phyloP scores from a whole-genome alignment of 37 sponge, comb jelly and placozoan genomes.

The Halichondria panicea region DNA sequence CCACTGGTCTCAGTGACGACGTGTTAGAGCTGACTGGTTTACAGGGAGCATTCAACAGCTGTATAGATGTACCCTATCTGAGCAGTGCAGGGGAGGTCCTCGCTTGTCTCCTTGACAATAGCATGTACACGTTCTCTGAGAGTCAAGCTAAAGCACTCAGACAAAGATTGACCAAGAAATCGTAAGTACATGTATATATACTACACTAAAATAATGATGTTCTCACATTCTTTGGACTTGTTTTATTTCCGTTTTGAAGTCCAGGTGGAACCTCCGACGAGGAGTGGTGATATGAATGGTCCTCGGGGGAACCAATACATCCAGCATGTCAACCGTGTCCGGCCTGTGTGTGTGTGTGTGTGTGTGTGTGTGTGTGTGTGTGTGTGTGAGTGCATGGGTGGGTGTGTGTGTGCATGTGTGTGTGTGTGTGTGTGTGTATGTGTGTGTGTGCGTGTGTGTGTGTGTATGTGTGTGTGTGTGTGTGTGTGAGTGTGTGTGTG shows the following conservation, averaged over 20 bases:
- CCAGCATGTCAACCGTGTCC: too few relatives aligned
- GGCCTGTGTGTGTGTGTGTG: too few relatives aligned
- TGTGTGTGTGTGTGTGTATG: conserved; percentile 27
- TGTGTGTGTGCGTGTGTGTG: conserved; percentile 17
- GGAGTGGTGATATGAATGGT: too few relatives aligned
- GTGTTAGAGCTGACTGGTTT: conserved; percentile 55
- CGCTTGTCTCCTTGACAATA: conserved; percentile 41
- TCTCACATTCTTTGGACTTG: too few relatives aligned
- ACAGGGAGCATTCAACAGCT: conserved; percentile 41
- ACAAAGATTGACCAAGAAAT: conserved; percentile 30
- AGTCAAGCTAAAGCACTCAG: conserved; percentile 19
- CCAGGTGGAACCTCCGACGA: too few relatives aligned
- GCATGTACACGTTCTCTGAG: conserved; percentile 26
- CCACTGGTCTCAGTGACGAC: conserved; percentile 52
- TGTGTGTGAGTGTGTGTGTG: conserved; percentile 36
- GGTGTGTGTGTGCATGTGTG: conserved; percentile 31
- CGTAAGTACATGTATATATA: conserved; percentile 27
- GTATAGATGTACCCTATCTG: conserved; percentile 53
- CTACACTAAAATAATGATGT: too few relatives aligned
- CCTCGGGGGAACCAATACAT: too few relatives aligned
- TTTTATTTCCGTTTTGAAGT: too few relatives aligned
- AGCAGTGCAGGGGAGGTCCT: conserved; percentile 53
- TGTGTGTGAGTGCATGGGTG: too few relatives aligned
- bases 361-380: too few relatives aligned
- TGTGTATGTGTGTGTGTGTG: conserved; percentile 29